phyloP scores from a whole-genome alignment of 2,113 vertebrate genomes.

The Melanerpes formicivorus region DNA sequence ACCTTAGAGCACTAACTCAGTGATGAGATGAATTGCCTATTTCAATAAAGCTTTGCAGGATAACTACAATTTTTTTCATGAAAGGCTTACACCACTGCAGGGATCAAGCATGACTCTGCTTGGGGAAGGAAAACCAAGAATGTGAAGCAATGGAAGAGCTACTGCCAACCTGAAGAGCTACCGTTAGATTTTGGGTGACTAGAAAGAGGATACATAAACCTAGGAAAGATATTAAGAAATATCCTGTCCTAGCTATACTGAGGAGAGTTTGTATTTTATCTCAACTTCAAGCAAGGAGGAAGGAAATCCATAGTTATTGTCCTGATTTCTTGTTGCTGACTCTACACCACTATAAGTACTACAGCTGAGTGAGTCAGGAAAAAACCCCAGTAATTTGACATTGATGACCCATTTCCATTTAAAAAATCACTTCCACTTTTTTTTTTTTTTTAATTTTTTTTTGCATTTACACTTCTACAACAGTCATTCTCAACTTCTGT shows the following conservation, averaged over 20 bases:
- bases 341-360: neutral
- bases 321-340: neutral
- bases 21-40: neutral
- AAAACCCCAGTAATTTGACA: neutral
- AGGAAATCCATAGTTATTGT: neutral
- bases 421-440: neutral
- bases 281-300: neutral
- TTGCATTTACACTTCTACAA: neutral
- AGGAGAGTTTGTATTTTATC: neutral
- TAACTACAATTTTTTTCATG: neutral
- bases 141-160: rapidly evolving
- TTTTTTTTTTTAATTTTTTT: neutral
- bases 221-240: neutral
- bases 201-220: neutral
- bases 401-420: neutral
- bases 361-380: neutral
- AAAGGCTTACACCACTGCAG: neutral
- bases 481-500: constrained; percentile 29
- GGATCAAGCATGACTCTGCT: neutral
- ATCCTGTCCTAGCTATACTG: neutral
- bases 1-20: rapidly evolving
- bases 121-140: neutral
- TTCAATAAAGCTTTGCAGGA: neutral
- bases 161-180: neutral
- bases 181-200: neutral